Evolutionary conservation across 2,888 invertebrate species (phyloP).

Genomic region (Cephus rjabovi): DNA sequence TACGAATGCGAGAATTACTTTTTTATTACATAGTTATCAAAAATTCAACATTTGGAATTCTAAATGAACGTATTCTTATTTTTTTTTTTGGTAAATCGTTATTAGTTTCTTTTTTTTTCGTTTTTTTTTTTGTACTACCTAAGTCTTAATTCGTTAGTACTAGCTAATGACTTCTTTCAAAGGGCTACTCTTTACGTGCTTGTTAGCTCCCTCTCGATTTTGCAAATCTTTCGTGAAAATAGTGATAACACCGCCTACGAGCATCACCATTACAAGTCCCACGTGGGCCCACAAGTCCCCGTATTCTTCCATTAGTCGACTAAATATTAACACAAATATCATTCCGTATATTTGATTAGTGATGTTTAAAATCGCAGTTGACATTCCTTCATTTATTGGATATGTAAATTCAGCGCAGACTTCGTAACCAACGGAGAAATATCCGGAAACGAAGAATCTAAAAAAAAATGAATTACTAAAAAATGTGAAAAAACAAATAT

Average conservation of each 20-base stretch:
- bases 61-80: background rate
- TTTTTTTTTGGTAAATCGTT: background rate
- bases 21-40: background rate
- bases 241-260: constrained; percentile 26
- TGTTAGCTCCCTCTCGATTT: constrained; percentile 15
- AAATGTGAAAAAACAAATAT: background rate
- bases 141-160: background rate
- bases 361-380: constrained; percentile 75
- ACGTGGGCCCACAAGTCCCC: constrained; percentile 45
- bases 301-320: constrained; percentile 31
- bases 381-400: constrained; percentile 76
- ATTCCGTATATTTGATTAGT: constrained; percentile 44
- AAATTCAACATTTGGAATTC: background rate
- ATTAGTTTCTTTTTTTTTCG: background rate
- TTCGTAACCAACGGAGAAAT: constrained; percentile 77
- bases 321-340: constrained; percentile 38
- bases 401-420: constrained; percentile 78
- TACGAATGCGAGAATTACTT: background rate
- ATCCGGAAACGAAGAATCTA: constrained; percentile 81
- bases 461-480: constrained; percentile 25
- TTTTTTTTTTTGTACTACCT: background rate
- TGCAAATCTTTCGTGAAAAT: constrained; percentile 19
- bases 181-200: constrained; percentile 6
- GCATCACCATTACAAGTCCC: constrained; percentile 33
- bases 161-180: constrained; percentile 3